Base-by-base conservation (phyloP, 2,113 vertebrate species). In the Eptatretus burgeri region DNA sequence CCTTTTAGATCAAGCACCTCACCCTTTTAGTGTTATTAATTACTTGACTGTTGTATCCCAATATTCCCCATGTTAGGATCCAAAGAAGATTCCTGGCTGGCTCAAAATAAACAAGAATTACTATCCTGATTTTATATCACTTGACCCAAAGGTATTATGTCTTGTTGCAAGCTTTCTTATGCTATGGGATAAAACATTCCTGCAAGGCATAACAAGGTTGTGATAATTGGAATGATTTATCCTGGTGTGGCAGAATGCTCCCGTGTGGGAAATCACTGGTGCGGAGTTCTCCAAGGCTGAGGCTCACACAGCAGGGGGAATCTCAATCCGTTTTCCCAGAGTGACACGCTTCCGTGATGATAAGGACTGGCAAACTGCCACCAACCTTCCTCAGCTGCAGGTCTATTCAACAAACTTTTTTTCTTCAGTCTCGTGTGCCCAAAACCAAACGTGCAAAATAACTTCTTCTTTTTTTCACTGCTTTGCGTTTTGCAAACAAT, bases 291-390 rank as follows among this genome's bases (percentile, higher is more conserved):
- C 91, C 11, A 82, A 77, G 68, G 83, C 91, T 0, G 91, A 93
- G 70, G 88, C 88, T 62, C 91, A 98, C 74, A 94, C 91, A 0
- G 91, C 91, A 0, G 85, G 93, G 1, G 91, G 91, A 13, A 94
- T 98, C 75, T 98, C 91, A 65, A 98, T 98, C 72, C 85, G 91
- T 67, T 98, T 98, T 66, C 91, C 91, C 13, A 85, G 91, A 65
- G 91, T 85, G 74, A 98, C 91, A 1, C 79, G 83, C 14, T 80
- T 98, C 70, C 81, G 91, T 0, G 78, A 98, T 1, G 91, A 98
- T 75, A 98, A 98, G 66, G 84, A 98, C 76, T 98, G 91, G 91
- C 76, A 81, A 69, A 82, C 70, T 0, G 84, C 91, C 69, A 98
- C 91, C 69, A 84, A 81, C 72, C 74, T 98, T 64, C 78, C 76